Conservation (phyloP, 2,113 vertebrate species). For the Sakesphorus luctuosus region DNA sequence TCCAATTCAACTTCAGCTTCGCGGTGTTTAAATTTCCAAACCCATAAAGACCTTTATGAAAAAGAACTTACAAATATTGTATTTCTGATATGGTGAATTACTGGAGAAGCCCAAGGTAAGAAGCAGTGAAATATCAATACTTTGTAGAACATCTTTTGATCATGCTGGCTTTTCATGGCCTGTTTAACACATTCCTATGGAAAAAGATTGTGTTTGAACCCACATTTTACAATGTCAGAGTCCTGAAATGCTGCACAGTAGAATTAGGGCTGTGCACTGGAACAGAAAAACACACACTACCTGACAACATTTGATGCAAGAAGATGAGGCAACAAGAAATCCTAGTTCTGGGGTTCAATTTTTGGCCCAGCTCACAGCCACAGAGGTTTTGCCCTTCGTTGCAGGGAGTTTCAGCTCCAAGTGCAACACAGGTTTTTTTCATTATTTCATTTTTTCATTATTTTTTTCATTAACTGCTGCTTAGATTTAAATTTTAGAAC, state of each 20-base stretch:
- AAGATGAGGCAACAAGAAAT: constrained; percentile 2
- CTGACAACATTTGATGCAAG: neutral
- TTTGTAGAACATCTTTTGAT: constrained; percentile 66
- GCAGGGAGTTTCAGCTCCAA: neutral
- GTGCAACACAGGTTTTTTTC: neutral
- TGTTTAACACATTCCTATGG: constrained; percentile 68
- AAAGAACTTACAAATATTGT: constrained; percentile 90
- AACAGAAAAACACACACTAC: neutral
- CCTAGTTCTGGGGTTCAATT: neutral
- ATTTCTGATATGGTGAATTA: constrained; percentile 77
- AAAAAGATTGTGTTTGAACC: constrained; percentile 53
- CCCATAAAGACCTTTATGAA: constrained; percentile 87
- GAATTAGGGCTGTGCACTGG: constrained; percentile 51
- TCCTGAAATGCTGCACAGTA: constrained; percentile 31
- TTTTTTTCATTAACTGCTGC: neutral
- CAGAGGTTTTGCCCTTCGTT: neutral
- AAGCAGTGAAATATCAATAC: constrained; percentile 63
- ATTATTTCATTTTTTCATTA: too few species aligned
- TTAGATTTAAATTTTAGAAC: neutral
- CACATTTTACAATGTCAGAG: constrained; percentile 37
- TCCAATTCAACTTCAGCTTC: constrained; percentile 92
- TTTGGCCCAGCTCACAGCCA: neutral
- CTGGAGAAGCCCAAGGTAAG: constrained; percentile 62
- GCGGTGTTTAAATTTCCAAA: constrained; percentile 90
- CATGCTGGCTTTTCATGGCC: constrained; percentile 56